phyloP scores from a whole-genome alignment of 2,888 invertebrate species.

The Drosophila mettleri region DNA sequence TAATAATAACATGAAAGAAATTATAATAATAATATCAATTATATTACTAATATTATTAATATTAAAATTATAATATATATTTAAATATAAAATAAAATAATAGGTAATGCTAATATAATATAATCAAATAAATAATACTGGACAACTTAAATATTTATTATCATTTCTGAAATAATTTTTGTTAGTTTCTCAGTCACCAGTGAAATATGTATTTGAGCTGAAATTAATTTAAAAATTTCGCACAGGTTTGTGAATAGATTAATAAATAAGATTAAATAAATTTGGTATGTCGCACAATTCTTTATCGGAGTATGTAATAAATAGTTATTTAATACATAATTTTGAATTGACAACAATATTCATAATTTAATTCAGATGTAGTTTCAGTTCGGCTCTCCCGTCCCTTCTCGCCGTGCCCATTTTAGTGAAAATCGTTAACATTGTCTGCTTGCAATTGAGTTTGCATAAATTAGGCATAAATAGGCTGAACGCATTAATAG shows the following conservation, averaged over 20 bases:
- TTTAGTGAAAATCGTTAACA: slow-evolving; percentile 47
- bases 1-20: no score
- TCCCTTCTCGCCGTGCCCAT: not conserved
- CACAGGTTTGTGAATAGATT: not conserved
- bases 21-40: no score
- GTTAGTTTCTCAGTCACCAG: no score
- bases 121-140: no score
- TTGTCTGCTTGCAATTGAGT: slow-evolving; percentile 65
- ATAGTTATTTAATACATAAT: slow-evolving; percentile 27
- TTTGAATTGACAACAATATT: slow-evolving; percentile 26
- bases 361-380: slow-evolving; percentile 32
- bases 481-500: slow-evolving; percentile 46
- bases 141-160: no score
- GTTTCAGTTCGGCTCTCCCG: not conserved
- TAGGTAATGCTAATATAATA: no score
- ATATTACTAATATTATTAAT: no score
- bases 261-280: not conserved
- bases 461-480: slow-evolving; percentile 68
- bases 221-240: not conserved
- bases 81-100: no score
- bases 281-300: slow-evolving; percentile 1
- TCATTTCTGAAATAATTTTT: no score
- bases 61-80: no score
- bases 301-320: slow-evolving; percentile 19
- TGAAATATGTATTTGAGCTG: not conserved